Base-by-base conservation (phyloP, 2,113 vertebrate genomes). In the Pteruthius melanotis region DNA sequence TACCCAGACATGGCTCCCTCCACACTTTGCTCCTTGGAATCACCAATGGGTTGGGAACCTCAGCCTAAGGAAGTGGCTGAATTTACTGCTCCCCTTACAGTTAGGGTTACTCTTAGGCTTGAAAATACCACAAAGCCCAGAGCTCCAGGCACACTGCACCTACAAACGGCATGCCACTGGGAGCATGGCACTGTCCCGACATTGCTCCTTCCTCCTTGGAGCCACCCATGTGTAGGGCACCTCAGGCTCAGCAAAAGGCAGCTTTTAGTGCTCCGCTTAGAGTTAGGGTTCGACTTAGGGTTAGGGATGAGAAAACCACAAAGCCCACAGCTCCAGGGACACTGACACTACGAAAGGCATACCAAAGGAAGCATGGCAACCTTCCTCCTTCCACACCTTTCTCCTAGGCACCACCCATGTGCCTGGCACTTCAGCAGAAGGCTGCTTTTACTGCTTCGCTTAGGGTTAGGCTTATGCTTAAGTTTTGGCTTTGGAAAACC, bases 361-460 rank as follows among this genome's bases (percentile, higher is more conserved):
- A 24, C 12, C 27, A 49, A 12, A 6, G 5, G 3, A 44, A n/a
- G 6, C 30, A 42, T 0, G 0, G 14, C 35, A 23, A 40, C 39
- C 9, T 40, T 40, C 10, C 39, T 40, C 39, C 40, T 15, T 39
- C 35, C 28, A 40, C 35, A n/a, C 17, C 17, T 33, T 61, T 10
- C 23, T 78, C 11, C 37, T 50, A 3, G 1, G 2, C 7, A n/a
- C 6, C 6, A 3, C 15, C 44, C 11, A n/a, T 6, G 53, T 15
- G 2, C 23, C 40, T 40, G 11, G 35, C 9, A 20, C 13, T 26
- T 52, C 45, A 60, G 20, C 20, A 35, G 42, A 52, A 16, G 23
- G 8, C 15, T 42, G 9, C 11, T 70, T 50, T 31, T 52, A 15
- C 26, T 44, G 16, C 37, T 39, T 26, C 2, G 8, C 26, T 20